A percentile compares a stretch with the other conserved stretches of the same genome.
These are phyloP conservation scores for Cephus cinctus DNA, from an alignment of 1,140 invertebrate genomes.

Conservation along the genomic window DNA sequence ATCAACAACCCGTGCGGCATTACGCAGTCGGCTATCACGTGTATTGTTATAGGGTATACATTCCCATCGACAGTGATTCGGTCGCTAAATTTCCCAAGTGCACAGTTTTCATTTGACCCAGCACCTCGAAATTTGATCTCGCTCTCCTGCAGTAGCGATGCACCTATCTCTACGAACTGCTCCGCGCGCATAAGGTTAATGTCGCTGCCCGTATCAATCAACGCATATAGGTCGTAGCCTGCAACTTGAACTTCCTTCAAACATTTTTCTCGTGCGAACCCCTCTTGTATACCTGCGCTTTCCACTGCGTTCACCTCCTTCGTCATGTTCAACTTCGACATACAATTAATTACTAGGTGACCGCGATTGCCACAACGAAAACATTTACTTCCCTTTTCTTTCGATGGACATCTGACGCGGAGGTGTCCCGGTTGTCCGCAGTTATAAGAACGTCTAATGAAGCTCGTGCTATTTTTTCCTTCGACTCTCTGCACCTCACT, in stretches of 20 bases:
- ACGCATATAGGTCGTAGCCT: not conserved
- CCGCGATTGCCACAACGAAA: constrained; percentile 19
- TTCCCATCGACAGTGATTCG: constrained; percentile 15
- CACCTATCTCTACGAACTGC: constrained; percentile 17
- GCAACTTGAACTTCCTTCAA: constrained; percentile 16
- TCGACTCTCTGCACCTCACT: no score
- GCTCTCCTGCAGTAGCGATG: constrained; percentile 9
- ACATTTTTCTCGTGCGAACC: not conserved
- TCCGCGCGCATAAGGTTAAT: constrained; percentile 12
- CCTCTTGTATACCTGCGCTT: no score
- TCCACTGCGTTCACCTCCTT: constrained; percentile 12
- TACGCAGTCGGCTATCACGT: constrained; percentile 15
- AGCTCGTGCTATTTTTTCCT: no score
- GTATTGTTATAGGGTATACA: constrained; percentile 6
- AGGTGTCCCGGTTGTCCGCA: constrained; percentile 13
- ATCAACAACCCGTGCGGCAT: constrained; percentile 16
- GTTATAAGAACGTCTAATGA: constrained; percentile 19
- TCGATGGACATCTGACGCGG: constrained; percentile 14
- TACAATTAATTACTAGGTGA: constrained; percentile 14
- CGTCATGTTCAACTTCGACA: not conserved
- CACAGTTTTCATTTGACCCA: constrained; percentile 10
- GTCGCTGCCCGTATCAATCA: constrained; percentile 22
- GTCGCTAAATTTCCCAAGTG: constrained; percentile 8
- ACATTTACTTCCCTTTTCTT: constrained; percentile 15
- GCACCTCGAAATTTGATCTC: constrained; percentile 15